Evolutionary conservation across 2,113 vertebrate genomes (phyloP).

Genomic region (Atherinomorus stipes): DNA sequence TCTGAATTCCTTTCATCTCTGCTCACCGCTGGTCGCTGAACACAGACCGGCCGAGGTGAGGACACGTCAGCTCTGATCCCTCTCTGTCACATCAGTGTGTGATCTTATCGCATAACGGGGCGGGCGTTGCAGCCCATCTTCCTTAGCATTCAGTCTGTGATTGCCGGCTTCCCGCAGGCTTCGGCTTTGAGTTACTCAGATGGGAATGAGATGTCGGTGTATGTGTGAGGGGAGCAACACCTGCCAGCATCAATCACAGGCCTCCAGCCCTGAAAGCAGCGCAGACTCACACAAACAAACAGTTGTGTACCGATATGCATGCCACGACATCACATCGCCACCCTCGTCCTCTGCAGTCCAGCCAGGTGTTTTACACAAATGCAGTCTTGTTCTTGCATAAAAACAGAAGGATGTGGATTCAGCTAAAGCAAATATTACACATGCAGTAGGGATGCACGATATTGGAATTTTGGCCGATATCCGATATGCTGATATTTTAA

Average conservation of each 20-base stretch:
- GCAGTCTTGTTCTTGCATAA: not conserved
- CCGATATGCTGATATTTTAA: too few relatives aligned
- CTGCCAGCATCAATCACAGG: constrained; percentile 63
- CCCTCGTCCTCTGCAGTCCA: not conserved
- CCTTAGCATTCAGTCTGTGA: constrained; percentile 61
- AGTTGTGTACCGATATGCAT: not conserved
- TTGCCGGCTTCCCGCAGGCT: constrained; percentile 20
- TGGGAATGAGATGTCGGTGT: constrained; percentile 63
- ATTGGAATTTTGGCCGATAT: too few relatives aligned
- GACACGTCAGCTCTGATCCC: constrained; percentile 46
- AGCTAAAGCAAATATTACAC: not conserved
- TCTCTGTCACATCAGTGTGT: constrained; percentile 30
- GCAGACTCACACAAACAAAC: constrained; percentile 6
- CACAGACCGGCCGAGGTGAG: constrained; percentile 28
- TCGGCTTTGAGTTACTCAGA: constrained; percentile 47
- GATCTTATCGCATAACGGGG: constrained; percentile 21
- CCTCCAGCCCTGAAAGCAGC: constrained; percentile 14
- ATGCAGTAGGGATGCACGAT: too few relatives aligned
- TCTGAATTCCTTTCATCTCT: constrained; percentile 5
- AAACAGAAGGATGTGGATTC: not conserved
- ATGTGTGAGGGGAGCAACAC: constrained; percentile 36
- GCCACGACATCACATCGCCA: not conserved
- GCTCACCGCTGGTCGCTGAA: constrained; percentile 11
- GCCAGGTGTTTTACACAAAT: not conserved
- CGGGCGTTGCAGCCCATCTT: constrained; percentile 3